A percentile compares a stretch with the other conserved stretches of the same genome.
These are phyloP conservation scores for Propithecus deckenii DNA, from an alignment of 2,797 vertebrate genomes.

Conservation along the genomic window DNA sequence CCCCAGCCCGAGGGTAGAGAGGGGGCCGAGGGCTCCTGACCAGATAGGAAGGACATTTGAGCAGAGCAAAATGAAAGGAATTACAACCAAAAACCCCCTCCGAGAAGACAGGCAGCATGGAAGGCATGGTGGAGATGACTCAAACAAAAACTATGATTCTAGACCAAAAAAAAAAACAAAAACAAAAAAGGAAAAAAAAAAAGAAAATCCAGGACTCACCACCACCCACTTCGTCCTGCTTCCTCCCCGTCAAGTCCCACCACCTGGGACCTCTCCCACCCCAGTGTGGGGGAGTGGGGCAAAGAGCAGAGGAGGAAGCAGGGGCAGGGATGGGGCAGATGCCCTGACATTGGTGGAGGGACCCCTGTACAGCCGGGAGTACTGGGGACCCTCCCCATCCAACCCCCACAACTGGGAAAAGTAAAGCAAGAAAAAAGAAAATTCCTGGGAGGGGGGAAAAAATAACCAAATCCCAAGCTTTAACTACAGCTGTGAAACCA, in stretches of 20 bases:
- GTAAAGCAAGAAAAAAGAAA: constrained; percentile 78
- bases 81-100: constrained; percentile 69
- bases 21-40: constrained; percentile 91
- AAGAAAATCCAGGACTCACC: constrained; percentile 82
- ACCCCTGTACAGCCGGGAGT: constrained; percentile 70
- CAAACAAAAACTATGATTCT: constrained; percentile 89
- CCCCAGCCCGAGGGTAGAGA: constrained; percentile 89
- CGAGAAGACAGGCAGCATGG: constrained; percentile 74
- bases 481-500: constrained; percentile 91
- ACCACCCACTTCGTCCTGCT: constrained; percentile 73
- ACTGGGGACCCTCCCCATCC: constrained; percentile 82
- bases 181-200: constrained; percentile 76
- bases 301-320: constrained; percentile 42
- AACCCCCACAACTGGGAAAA: constrained; percentile 65
- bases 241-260: constrained; percentile 56
- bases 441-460: constrained; percentile 79
- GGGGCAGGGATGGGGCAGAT: constrained; percentile 45
- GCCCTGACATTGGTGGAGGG: constrained; percentile 73
- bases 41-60: constrained; percentile 82
- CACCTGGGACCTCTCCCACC: neutral
- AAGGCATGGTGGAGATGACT: constrained; percentile 79
- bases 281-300: constrained; percentile 1
- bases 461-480: constrained; percentile 87
- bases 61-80: constrained; percentile 60
- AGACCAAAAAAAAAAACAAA: constrained; percentile 91